Percentiles rank a stretch among this genome's conserved stretches.
phyloP scores from a whole-genome alignment of 2,113 vertebrate species.

The Rattus norvegicus region DNA sequence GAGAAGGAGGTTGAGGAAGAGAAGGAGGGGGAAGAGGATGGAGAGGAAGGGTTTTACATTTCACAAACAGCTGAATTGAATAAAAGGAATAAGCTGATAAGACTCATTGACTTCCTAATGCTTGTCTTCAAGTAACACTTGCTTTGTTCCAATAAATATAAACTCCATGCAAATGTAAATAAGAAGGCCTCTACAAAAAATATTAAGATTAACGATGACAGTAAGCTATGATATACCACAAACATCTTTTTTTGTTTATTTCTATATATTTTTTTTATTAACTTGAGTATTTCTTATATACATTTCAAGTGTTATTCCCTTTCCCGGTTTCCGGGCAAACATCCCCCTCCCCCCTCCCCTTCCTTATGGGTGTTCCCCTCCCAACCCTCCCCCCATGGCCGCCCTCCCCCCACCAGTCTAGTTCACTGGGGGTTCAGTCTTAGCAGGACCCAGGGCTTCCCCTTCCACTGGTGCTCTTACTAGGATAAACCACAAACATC shows the following conservation, averaged over 20 bases:
- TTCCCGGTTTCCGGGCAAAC: too few relatives aligned
- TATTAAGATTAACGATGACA: not conserved
- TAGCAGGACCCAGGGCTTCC: too few relatives aligned
- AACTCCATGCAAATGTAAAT: not conserved
- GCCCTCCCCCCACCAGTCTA: too few relatives aligned
- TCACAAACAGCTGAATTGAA: not conserved
- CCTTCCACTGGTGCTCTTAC: too few relatives aligned
- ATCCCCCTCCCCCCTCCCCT: too few relatives aligned
- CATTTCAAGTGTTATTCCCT: too few relatives aligned
- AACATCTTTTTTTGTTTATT: too few relatives aligned
- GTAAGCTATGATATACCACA: not conserved
- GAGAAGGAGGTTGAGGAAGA: not conserved
- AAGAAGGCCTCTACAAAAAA: not conserved
- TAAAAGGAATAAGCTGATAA: not conserved
- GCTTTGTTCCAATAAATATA: not conserved
- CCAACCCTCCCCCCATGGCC: too few relatives aligned
- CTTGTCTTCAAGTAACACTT: conserved; percentile 7
- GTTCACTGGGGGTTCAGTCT: too few relatives aligned
- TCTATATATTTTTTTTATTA: too few relatives aligned
- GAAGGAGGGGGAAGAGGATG: not conserved
- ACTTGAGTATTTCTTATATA: too few relatives aligned
- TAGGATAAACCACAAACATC: not conserved
- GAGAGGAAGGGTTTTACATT: not conserved
- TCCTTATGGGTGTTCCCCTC: too few relatives aligned
- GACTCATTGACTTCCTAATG: not conserved